Percentiles rank a stretch among this genome's conserved stretches.
Evolutionary conservation across 37 sponge, comb jelly and placozoan genomes (phyloP).

Genomic region (Crambe crambe): DNA sequence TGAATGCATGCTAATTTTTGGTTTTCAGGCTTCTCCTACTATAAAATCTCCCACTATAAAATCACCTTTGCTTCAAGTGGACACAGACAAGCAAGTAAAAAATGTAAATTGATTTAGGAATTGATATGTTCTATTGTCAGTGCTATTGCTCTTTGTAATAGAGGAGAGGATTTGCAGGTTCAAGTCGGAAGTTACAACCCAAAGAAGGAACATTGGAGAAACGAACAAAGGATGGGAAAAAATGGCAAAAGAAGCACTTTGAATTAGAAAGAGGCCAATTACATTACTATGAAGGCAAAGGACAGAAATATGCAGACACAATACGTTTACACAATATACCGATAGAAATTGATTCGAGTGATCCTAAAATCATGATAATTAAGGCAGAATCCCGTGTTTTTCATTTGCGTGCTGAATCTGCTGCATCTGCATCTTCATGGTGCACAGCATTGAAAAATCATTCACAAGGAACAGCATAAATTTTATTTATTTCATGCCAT

Average conservation of each 20-base stretch:
- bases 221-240: constrained; percentile 53
- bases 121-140: too few relatives aligned
- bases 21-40: too few relatives aligned
- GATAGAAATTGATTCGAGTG: constrained; percentile 10
- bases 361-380: constrained; percentile 39
- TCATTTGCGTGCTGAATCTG: constrained; percentile 44
- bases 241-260: constrained; percentile 77
- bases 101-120: too few relatives aligned
- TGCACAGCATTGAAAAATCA: constrained; percentile 25
- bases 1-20: too few relatives aligned
- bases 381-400: constrained; percentile 46
- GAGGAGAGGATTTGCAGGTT: not conserved
- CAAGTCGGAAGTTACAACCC: constrained; percentile 18
- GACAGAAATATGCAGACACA: constrained; percentile 55
- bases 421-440: constrained; percentile 38
- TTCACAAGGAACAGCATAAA: constrained; percentile 12
- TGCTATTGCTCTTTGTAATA: not conserved
- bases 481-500: not conserved
- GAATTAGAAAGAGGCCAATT: constrained; percentile 73
- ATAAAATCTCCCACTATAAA: too few relatives aligned
- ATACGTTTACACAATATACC: constrained; percentile 33
- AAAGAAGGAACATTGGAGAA: constrained; percentile 68
- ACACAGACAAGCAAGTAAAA: too few relatives aligned
- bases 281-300: constrained; percentile 65
- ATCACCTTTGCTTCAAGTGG: too few relatives aligned